These are phyloP conservation scores for Picus viridis DNA, from an alignment of 2,797 vertebrate species.

Conservation along the genomic window DNA sequence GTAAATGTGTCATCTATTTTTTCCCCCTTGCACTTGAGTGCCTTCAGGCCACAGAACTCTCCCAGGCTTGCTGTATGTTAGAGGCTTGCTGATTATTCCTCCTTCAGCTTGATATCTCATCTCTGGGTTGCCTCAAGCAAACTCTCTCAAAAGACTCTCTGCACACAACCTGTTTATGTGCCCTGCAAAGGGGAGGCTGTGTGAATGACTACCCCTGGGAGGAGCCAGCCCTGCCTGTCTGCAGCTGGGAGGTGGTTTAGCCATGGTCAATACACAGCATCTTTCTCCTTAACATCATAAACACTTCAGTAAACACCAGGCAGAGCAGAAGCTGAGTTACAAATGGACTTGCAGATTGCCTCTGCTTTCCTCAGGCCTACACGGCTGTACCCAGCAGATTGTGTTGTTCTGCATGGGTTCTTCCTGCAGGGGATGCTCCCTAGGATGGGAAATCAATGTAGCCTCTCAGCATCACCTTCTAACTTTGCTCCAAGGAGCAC, in stretches of 20 bases:
- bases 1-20: neutral
- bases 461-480: neutral
- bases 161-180: neutral
- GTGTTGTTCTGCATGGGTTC: rapidly evolving
- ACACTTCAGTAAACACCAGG: neutral
- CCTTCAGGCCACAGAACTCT: conserved; percentile 3
- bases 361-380: neutral
- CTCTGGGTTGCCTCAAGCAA: neutral
- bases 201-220: neutral
- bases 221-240: neutral
- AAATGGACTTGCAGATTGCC: neutral
- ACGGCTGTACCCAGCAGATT: too few relatives aligned
- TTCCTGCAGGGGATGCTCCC: neutral
- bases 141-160: neutral
- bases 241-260: neutral
- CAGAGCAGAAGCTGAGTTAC: neutral
- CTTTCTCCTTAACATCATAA: neutral
- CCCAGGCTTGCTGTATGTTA: neutral
- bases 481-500: neutral
- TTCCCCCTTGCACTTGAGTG: neutral
- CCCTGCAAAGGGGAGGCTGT: neutral
- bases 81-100: neutral
- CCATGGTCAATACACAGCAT: neutral
- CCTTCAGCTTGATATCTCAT: neutral
- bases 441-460: neutral